These are phyloP conservation scores for Crenuchus spilurus DNA, from an alignment of 2,797 vertebrate genomes.

Conservation along the genomic window DNA sequence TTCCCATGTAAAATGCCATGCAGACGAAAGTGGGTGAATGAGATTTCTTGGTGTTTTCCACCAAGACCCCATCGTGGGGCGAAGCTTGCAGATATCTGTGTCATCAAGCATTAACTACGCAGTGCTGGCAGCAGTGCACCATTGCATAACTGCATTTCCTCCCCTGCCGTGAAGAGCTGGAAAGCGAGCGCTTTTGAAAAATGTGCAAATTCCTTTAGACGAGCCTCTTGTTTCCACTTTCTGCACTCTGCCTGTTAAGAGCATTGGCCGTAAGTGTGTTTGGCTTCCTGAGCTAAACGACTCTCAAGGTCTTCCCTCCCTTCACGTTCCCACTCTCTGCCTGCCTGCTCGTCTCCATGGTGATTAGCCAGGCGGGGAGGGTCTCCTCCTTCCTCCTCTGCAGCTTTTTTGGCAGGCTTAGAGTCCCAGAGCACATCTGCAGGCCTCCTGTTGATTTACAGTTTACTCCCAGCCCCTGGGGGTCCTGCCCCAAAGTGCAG, in stretches of 20 bases:
- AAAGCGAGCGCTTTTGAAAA: conserved; percentile 57
- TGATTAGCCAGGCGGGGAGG: conserved; percentile 18
- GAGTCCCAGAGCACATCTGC: not conserved
- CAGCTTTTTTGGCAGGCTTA: not conserved
- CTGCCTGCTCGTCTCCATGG: conserved; percentile 28
- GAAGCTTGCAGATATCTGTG: not conserved
- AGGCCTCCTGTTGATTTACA: conserved; percentile 33
- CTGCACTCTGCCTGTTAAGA: conserved; percentile 56
- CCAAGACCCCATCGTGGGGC: not conserved
- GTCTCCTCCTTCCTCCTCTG: not conserved
- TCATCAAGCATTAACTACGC: not conserved
- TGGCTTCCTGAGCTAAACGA: conserved; percentile 58
- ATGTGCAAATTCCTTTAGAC: conserved; percentile 65
- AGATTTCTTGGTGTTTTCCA: not conserved
- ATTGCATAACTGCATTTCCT: conserved; percentile 44
- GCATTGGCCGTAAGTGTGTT: conserved; percentile 62
- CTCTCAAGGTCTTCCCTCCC: conserved; percentile 37
- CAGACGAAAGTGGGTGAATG: not conserved
- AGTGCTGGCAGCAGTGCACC: conserved; percentile 28
- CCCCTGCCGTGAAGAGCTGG: conserved; percentile 1
- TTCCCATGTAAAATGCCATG: not conserved
- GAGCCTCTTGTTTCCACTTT: conserved; percentile 49
- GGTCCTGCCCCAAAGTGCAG: not conserved
- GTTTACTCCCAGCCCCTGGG: not conserved
- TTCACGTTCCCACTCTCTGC: not conserved